Percentiles rank a stretch among this genome's conserved stretches.
These are phyloP conservation scores for Pinna nobilis DNA, from an alignment of 1,140 invertebrate genomes.

Conservation along the genomic window DNA sequence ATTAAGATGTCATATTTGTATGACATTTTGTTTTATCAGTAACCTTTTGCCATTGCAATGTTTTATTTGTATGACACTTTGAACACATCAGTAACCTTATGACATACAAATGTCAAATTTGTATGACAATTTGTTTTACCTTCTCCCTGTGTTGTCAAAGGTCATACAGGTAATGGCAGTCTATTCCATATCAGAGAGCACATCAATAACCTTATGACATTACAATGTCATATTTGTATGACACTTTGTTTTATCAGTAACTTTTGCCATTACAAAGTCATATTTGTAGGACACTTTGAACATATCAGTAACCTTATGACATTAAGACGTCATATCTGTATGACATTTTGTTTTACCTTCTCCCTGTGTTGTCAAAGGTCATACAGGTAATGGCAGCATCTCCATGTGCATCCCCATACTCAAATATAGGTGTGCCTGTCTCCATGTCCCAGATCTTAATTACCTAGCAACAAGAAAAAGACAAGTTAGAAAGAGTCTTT, in stretches of 20 bases:
- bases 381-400: slow-evolving; percentile 73
- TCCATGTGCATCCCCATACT: slow-evolving; percentile 73
- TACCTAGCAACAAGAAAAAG: slow-evolving; percentile 51
- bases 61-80: too few species aligned
- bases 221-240: neutral
- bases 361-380: slow-evolving; percentile 72
- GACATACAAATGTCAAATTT: too few species aligned
- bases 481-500: neutral
- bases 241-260: neutral
- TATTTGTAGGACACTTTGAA: neutral
- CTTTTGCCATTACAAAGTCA: too few species aligned
- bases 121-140: slow-evolving; percentile 40
- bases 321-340: neutral
- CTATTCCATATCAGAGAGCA: too few species aligned
- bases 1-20: too few species aligned
- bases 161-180: slow-evolving; percentile 73
- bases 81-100: too few species aligned
- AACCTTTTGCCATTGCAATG: too few species aligned
- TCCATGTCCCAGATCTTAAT: slow-evolving; percentile 75
- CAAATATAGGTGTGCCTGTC: slow-evolving; percentile 72
- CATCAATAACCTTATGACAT: too few species aligned
- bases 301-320: too few species aligned
- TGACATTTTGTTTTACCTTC: slow-evolving; percentile 53
- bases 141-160: slow-evolving; percentile 72
- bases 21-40: too few species aligned